These are phyloP conservation scores for Phylloscopus collybita DNA, from an alignment of 2,797 vertebrate species.

Conservation along the genomic window DNA sequence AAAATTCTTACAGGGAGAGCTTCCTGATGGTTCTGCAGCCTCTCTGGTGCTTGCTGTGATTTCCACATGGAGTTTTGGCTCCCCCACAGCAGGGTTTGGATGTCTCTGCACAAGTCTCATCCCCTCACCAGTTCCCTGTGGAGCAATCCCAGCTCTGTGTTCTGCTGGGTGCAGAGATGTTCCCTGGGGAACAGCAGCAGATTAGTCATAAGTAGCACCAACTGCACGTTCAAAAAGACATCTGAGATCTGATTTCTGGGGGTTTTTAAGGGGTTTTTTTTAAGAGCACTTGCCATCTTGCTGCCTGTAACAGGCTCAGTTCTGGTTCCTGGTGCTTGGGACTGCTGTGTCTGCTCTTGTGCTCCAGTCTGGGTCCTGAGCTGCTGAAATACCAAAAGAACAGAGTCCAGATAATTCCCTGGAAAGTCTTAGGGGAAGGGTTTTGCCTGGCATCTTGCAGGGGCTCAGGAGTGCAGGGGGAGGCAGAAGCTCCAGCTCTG, in stretches of 20 bases:
- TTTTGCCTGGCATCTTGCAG: background rate
- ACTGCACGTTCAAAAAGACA: background rate
- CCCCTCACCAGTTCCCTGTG: background rate
- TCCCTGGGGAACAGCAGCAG: constrained; percentile 19
- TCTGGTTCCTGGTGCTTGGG: background rate
- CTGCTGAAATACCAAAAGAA: background rate
- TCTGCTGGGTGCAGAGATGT: background rate
- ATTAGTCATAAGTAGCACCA: constrained; percentile 1
- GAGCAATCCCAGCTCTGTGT: background rate
- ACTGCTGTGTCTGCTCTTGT: background rate
- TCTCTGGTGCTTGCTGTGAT: background rate
- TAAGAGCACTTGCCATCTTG: background rate
- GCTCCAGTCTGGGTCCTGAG: background rate
- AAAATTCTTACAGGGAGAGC: background rate
- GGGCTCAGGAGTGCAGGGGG: background rate
- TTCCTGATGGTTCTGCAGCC: background rate
- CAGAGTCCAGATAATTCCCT: background rate
- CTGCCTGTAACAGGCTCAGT: background rate
- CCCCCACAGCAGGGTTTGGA: background rate
- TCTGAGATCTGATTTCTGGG: background rate
- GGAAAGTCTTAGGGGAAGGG: background rate
- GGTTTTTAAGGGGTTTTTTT: background rate
- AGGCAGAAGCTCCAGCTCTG: background rate
- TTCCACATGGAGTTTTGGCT: background rate
- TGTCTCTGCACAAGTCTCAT: background rate